Percentiles rank a stretch among this genome's conserved stretches.
phyloP scores from a whole-genome alignment of 2,888 invertebrate species.

The Vesta saturnalis region DNA sequence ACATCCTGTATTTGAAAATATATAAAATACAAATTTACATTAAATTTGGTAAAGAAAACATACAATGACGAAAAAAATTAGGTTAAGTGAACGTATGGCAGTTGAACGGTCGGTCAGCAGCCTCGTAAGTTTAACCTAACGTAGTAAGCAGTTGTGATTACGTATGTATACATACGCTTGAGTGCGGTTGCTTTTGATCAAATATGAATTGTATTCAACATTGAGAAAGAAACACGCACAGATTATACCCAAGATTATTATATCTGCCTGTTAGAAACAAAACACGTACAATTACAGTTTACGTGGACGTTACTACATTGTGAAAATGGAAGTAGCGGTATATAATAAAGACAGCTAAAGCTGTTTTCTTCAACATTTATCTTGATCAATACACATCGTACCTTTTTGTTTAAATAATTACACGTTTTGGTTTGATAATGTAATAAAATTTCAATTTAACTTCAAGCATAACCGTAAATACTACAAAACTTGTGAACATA shows the following conservation, averaged over 20 bases:
- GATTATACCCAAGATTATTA: constrained; percentile 14
- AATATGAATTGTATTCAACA: constrained; percentile 11
- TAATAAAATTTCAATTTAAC: too few species aligned
- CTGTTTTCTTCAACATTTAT: too few species aligned
- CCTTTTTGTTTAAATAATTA: too few species aligned
- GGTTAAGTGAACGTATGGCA: too few species aligned
- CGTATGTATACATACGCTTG: constrained; percentile 11
- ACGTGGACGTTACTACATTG: not conserved
- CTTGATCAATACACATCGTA: too few species aligned
- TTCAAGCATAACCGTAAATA: too few species aligned
- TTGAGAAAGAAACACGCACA: constrained; percentile 2
- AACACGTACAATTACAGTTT: not conserved
- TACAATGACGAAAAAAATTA: too few species aligned
- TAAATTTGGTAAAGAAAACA: too few species aligned
- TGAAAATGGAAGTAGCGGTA: not conserved
- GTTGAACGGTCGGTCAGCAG: constrained; percentile 17
- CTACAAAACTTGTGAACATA: too few species aligned
- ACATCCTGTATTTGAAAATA: too few species aligned
- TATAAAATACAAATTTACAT: too few species aligned
- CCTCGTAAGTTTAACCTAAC: constrained; percentile 15
- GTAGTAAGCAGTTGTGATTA: constrained; percentile 16
- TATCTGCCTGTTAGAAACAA: not conserved
- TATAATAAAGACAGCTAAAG: not conserved
- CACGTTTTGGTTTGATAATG: too few species aligned
- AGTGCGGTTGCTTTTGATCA: constrained; percentile 18